These are phyloP conservation scores for Cygnus olor DNA, from an alignment of 2,797 vertebrate species.

Conservation along the genomic window DNA sequence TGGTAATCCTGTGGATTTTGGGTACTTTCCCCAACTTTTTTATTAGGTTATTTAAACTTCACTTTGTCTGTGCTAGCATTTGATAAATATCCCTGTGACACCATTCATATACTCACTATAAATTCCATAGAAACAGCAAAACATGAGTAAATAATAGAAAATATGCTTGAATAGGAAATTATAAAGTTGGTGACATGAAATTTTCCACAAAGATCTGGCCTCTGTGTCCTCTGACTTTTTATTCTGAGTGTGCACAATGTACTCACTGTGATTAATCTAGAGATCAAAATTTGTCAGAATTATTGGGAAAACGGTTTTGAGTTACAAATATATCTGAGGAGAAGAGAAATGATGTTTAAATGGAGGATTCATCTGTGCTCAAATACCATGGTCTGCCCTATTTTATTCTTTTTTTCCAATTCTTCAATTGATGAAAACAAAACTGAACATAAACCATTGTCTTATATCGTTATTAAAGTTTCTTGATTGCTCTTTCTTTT, in stretches of 20 bases:
- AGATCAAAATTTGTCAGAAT: background rate
- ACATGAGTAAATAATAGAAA: background rate
- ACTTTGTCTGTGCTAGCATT: background rate
- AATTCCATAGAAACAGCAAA: background rate
- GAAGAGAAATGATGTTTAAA: background rate
- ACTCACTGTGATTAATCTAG: background rate
- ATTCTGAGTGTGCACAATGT: background rate
- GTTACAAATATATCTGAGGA: background rate
- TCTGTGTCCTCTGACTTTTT: background rate
- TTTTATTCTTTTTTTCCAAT: background rate
- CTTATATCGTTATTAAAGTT: background rate
- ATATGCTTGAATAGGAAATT: background rate
- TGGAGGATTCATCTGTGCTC: background rate
- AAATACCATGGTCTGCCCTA: background rate
- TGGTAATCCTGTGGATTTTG: background rate
- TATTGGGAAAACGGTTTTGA: background rate
- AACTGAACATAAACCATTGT: background rate
- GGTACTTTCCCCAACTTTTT: background rate
- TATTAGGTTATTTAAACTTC: background rate
- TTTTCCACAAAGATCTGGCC: background rate
- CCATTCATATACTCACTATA: background rate
- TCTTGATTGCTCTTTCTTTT: background rate
- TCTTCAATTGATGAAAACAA: slow-evolving; percentile 3
- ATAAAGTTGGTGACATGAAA: background rate
- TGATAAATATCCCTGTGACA: background rate